Evolutionary conservation across 2,888 invertebrate genomes (phyloP), one percentile per base, ranked within the genome.

Genomic region (Coremacera marginata): DNA sequence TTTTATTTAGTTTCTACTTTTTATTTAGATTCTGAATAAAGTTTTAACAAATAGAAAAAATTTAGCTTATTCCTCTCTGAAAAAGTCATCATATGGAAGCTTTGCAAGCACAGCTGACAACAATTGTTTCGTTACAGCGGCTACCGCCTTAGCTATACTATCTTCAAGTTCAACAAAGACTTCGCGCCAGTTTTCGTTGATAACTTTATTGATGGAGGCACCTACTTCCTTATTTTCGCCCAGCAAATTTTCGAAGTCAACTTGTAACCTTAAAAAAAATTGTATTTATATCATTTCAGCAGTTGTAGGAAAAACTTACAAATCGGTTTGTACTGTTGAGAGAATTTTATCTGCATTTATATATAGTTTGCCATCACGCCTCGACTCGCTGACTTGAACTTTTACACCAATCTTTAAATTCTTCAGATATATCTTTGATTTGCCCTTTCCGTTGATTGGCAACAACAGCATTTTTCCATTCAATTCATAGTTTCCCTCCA

Each of bases 401-500:
- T 83, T 84, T 78, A 55, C 1, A 8, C 19, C 63, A 11, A 82
- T 63, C 5, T 82, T 82, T 0, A 80, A 75, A 70, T 86, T 82
- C 19, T 79, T 84, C 5, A 86, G 22, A 34, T 79, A 57, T 1
- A 87, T 79, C 37, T 83, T 79, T 2, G 85, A 84, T 52, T 80
- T 77, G 3, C 90, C 89, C 37, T 82, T 81, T 0, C 89, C 90
- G 31, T 84, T 83, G 49, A 90, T 84, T 4, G 89, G 88, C 60
- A 90, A 80, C 5, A 90, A 78, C 19, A 90, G 78, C 8, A 90
- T 82, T 70, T 86, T 86, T 14, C 90, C 90, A 44, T 82, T 81
- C 25, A 87, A 84, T 19, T 82, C 86, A 80, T 90, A 90, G n/a
- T 81, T 74, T 0, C 88, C 88, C 4, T 77, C 63, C 4, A 88